Evolutionary conservation across 92 coral and sea anemone genomes (phyloP).

Genomic region (Umimayanthus chanpuru): DNA sequence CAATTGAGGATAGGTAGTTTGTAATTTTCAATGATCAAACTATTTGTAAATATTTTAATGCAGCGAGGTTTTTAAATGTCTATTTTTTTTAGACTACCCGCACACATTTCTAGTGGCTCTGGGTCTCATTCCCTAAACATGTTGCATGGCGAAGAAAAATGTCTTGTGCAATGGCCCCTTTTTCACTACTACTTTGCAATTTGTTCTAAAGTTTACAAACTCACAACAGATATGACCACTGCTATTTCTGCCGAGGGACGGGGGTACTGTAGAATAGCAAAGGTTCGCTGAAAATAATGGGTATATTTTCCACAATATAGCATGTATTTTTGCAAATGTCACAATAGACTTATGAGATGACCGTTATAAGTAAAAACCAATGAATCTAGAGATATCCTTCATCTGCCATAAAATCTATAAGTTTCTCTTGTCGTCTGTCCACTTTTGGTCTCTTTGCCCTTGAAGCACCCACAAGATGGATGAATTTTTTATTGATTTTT

Average conservation of each 20-base stretch:
- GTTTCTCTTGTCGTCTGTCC: too few species aligned
- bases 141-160: slow-evolving; percentile 16
- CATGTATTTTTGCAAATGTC: too few species aligned
- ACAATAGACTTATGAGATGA: too few species aligned
- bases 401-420: too few species aligned
- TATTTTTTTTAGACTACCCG: slow-evolving; percentile 1
- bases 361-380: too few species aligned
- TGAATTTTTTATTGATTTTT: too few species aligned
- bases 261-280: too few species aligned
- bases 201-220: slow-evolving; percentile 16
- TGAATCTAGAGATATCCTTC: too few species aligned
- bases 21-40: slow-evolving; percentile 14
- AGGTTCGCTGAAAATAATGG: too few species aligned
- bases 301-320: too few species aligned
- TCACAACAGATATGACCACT: slow-evolving; percentile 22
- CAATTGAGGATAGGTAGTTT: slow-evolving; percentile 31
- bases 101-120: slow-evolving; percentile 31
- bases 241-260: slow-evolving; percentile 26
- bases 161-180: slow-evolving; percentile 10
- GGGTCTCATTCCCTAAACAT: slow-evolving; percentile 22
- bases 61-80: slow-evolving; percentile 11
- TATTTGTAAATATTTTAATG: slow-evolving; percentile 25
- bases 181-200: slow-evolving; percentile 10
- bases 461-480: too few species aligned
- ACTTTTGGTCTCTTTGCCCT: too few species aligned